Percentiles rank a stretch among this genome's conserved stretches.
Evolutionary conservation across 1,140 invertebrate species (phyloP).

Genomic region (Habropoda laboriosa): DNA sequence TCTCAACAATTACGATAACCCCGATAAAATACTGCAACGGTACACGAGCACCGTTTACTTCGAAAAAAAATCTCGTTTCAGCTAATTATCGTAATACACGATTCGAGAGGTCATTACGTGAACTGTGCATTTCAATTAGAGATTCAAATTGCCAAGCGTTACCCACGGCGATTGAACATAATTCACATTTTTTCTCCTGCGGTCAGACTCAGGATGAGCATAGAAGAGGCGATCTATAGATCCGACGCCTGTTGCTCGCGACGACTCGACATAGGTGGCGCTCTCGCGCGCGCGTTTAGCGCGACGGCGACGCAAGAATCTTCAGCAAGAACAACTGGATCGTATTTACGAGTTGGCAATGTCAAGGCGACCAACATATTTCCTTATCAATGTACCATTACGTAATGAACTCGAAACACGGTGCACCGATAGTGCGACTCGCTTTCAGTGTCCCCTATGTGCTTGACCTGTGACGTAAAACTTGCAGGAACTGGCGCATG

Average conservation of each 20-base stretch:
- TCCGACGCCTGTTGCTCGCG: background rate
- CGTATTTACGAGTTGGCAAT: slow-evolving; percentile 48
- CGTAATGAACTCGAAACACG: slow-evolving; percentile 48
- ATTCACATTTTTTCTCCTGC: background rate
- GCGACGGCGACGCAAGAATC: slow-evolving; percentile 3
- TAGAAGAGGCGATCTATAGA: too few relatives aligned
- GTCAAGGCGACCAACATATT: slow-evolving; percentile 66
- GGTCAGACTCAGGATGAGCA: background rate
- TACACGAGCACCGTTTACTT: background rate
- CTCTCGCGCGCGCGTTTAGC: background rate
- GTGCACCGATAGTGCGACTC: slow-evolving; percentile 63
- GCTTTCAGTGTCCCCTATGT: slow-evolving; percentile 67
- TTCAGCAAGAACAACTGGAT: slow-evolving; percentile 39
- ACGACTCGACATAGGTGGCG: background rate
- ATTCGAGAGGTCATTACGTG: background rate
- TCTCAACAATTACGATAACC: too few relatives aligned
- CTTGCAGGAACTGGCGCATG: slow-evolving; percentile 19
- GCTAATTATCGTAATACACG: background rate
- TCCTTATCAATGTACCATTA: slow-evolving; percentile 65
- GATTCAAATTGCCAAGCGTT: background rate
- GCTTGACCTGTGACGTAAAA: slow-evolving; percentile 66
- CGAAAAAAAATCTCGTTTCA: background rate
- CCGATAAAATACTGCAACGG: too few relatives aligned
- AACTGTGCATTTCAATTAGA: background rate
- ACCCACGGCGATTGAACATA: background rate